Evolutionary conservation across 2,797 vertebrate species (phyloP).

Genomic region (Etheostoma perlongum): DNA sequence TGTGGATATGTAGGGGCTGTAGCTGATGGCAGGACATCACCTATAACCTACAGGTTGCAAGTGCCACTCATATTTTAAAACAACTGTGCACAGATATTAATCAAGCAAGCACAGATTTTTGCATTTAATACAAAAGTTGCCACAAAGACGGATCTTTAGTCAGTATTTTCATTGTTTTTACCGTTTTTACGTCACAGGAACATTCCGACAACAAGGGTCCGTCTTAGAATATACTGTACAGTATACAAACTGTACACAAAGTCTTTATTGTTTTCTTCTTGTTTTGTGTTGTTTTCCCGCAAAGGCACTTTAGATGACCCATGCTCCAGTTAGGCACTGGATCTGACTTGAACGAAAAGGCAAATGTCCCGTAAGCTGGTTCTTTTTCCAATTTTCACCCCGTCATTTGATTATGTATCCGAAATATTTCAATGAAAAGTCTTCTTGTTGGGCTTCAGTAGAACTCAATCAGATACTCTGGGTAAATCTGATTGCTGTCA

Average conservation of each 20-base stretch:
- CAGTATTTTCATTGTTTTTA: neutral
- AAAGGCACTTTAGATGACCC: constrained; percentile 79
- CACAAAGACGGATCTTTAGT: constrained; percentile 26
- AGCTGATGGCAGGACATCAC: constrained; percentile 35
- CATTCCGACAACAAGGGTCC: constrained; percentile 13
- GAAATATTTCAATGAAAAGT: constrained; percentile 13
- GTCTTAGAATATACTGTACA: constrained; percentile 23
- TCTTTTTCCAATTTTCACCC: neutral
- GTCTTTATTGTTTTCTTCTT: constrained; percentile 46
- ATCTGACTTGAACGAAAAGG: constrained; percentile 23
- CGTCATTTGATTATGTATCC: constrained; percentile 6
- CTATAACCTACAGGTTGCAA: constrained; percentile 53
- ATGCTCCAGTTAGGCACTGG: constrained; percentile 49
- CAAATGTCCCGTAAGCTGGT: neutral
- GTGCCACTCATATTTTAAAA: constrained; percentile 49
- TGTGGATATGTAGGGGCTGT: constrained; percentile 36
- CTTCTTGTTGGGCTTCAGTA: constrained; percentile 77
- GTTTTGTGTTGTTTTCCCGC: constrained; percentile 16
- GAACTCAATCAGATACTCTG: constrained; percentile 97
- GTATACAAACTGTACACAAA: constrained; percentile 52
- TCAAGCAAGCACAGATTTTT: constrained; percentile 53
- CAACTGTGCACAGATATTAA: constrained; percentile 45
- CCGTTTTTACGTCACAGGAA: constrained; percentile 5
- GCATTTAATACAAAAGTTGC: constrained; percentile 47
- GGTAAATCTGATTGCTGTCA: constrained; percentile 98